Evolutionary conservation across 2,797 vertebrate genomes (phyloP).

Genomic region (Ptychadena robeensis): DNA sequence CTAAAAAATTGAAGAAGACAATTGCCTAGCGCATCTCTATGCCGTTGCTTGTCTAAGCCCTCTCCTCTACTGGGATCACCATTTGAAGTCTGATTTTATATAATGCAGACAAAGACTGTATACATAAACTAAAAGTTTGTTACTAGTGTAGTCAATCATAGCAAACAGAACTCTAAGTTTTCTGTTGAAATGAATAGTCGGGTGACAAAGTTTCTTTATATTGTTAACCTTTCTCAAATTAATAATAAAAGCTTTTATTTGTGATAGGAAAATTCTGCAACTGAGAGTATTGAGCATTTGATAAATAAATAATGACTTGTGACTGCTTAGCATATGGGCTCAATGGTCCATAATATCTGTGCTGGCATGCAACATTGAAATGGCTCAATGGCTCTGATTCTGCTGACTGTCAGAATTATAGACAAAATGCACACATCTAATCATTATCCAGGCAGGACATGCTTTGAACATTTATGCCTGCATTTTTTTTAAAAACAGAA

Average conservation of each 20-base stretch:
- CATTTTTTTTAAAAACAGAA: background rate
- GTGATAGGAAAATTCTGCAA: background rate
- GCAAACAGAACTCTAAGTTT: too few species aligned
- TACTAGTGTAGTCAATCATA: too few species aligned
- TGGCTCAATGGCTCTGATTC: slow-evolving; percentile 17
- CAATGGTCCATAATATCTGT: slow-evolving; percentile 27
- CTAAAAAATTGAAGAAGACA: too few species aligned
- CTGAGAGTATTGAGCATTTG: slow-evolving; percentile 7
- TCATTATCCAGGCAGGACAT: background rate
- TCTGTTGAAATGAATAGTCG: background rate
- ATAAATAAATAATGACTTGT: slow-evolving; percentile 33
- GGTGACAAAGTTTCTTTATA: background rate
- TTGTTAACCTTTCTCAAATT: background rate
- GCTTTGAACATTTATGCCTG: background rate
- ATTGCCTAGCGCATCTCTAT: too few species aligned
- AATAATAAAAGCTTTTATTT: background rate
- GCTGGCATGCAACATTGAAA: background rate
- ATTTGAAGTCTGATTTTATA: too few species aligned
- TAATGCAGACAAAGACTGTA: too few species aligned
- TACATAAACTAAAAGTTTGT: too few species aligned
- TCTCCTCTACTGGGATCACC: too few species aligned
- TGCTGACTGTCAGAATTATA: slow-evolving; percentile 24
- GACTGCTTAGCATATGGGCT: slow-evolving; percentile 12
- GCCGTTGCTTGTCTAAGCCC: too few species aligned
- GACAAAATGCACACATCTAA: slow-evolving; percentile 4